Evolutionary conservation across 2,888 invertebrate genomes (phyloP), one percentile per base, ranked within the genome.

Genomic region (Cheilosia impressa): DNA sequence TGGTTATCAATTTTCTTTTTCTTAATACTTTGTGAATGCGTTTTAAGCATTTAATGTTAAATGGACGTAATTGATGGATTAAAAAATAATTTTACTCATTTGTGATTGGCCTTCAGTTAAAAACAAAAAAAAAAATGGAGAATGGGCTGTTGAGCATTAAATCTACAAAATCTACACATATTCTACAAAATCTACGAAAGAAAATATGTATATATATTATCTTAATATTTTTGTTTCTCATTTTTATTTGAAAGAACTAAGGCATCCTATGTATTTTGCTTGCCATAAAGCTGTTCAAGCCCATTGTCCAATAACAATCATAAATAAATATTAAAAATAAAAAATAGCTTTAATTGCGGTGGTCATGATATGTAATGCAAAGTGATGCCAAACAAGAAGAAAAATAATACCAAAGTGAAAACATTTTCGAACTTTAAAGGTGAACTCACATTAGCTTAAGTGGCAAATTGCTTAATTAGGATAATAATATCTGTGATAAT

Each of bases 21-120:
- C 55, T 52, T 45, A 60, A 78, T 78, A 83, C 73, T 69, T 75
- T 69, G 60, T 83, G 58, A 69, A 73, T 78, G 68, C 57, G 43
- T 66, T 47, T 71, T 31, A 84, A 84, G 83, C 78, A 73, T 83
- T 79, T 84, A 65, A 78, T 79, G 60, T 66, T 84, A 71, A 84
- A 84, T 84, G 84, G 84, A 84, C 84, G 84, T 71, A 79, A 75
- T 84, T 69, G 79, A 84, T 84, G 84, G 84, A 80, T 75, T 75
- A 17, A 78, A 60, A 63, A 27, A 69, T 31, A 71, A 63, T 50
- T 47, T 34, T 47, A 6, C 22, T 65, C n/a, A 41, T 65, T 47
- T 31, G 50, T 68, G 69, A 52, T 65, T 76, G 80, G 73, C 68
- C 31, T 47, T 53, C 34, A 27, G 62, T 65, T 31, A 2, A 19